Evolutionary conservation across 2,113 vertebrate genomes (phyloP).

Genomic region (Ceratotherium simum): DNA sequence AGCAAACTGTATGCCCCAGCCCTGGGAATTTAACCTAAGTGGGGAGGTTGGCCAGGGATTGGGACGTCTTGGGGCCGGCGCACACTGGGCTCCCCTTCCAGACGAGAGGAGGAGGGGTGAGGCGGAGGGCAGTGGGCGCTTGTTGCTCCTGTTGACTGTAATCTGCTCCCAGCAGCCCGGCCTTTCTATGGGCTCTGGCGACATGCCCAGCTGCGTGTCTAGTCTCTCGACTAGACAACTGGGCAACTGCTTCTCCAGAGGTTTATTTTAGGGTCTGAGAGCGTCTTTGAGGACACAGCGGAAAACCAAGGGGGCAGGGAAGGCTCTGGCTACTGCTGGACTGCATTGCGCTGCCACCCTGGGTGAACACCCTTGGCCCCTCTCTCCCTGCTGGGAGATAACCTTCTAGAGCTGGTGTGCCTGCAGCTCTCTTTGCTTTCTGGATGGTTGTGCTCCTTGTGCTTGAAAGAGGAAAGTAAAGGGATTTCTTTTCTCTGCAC

Average conservation of each 20-base stretch:
- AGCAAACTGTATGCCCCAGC: not conserved
- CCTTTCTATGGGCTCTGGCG: not conserved
- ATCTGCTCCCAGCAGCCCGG: not conserved
- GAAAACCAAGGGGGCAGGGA: not conserved
- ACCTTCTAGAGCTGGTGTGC: not conserved
- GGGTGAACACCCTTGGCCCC: not conserved
- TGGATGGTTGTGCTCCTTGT: not conserved
- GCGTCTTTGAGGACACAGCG: not conserved
- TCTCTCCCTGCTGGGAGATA: not conserved
- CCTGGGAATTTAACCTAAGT: not conserved
- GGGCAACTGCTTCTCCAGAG: not conserved
- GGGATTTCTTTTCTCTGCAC: not conserved
- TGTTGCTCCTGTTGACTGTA: not conserved
- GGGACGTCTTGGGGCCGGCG: not conserved
- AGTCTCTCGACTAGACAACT: not conserved
- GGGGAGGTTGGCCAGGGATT: not conserved
- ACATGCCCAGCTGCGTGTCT: not conserved
- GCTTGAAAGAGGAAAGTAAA: not conserved
- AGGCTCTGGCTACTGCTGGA: not conserved
- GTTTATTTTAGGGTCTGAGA: constrained; percentile 60
- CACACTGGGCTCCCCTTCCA: not conserved
- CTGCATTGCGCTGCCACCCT: not conserved
- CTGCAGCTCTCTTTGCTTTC: not conserved
- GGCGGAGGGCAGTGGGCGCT: not conserved
- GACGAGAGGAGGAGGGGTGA: not conserved